Evolutionary conservation across 2,113 vertebrate genomes (phyloP).

Genomic region (Gymnobelideus leadbeateri): DNA sequence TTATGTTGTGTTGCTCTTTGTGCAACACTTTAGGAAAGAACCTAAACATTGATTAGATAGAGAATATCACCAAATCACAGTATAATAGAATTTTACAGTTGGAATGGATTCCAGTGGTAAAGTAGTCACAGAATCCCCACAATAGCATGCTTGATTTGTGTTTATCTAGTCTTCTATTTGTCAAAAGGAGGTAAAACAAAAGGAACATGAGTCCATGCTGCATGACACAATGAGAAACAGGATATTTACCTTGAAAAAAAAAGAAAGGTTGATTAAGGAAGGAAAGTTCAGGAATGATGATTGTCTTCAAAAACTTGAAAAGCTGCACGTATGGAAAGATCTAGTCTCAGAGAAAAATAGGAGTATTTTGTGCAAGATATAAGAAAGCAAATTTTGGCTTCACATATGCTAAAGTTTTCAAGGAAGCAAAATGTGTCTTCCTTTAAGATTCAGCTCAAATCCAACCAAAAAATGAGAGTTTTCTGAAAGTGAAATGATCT

Average conservation of each 20-base stretch:
- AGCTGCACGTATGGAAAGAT: neutral
- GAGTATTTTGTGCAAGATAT: neutral
- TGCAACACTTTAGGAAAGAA: neutral
- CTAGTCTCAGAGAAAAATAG: neutral
- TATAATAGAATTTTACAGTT: neutral
- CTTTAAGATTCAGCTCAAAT: neutral
- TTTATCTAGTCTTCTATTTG: neutral
- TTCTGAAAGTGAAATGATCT: too few species aligned
- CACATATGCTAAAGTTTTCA: neutral
- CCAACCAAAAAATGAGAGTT: neutral
- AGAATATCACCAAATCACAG: neutral
- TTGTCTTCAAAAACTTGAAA: neutral
- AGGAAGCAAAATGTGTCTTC: too few species aligned
- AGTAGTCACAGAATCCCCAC: neutral
- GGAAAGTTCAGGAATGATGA: neutral
- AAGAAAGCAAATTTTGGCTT: neutral
- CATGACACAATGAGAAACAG: neutral
- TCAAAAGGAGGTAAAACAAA: neutral
- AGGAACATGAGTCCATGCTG: neutral
- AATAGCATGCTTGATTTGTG: neutral
- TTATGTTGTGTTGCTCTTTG: neutral
- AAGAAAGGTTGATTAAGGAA: neutral
- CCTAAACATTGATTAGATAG: neutral
- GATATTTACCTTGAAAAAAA: neutral
- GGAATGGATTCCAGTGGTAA: neutral